phyloP scores from a whole-genome alignment of 92 coral and sea anemone species.

The Phenganax subtilis region DNA sequence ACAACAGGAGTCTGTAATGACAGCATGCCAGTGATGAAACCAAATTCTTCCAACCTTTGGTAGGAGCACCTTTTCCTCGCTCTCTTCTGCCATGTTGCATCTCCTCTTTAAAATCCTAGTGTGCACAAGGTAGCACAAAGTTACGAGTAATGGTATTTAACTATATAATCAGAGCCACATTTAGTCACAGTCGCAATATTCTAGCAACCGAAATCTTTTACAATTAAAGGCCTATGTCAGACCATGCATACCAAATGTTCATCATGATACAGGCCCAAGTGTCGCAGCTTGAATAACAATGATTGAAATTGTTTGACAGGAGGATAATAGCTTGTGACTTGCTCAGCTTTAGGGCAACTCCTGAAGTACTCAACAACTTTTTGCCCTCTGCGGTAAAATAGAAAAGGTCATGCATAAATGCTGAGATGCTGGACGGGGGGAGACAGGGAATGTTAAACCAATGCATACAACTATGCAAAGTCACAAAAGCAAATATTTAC shows the following conservation, averaged over 20 bases:
- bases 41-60: conserved; percentile 58
- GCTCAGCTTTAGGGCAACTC: conserved; percentile 67
- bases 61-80: conserved; percentile 96
- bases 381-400: conserved; percentile 56
- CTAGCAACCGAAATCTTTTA: too few species aligned
- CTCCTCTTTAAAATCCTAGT: conserved; percentile 86
- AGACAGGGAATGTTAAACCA: background rate
- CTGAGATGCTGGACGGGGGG: background rate
- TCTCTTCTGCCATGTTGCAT: conserved; percentile 85
- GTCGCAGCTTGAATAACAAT: conserved; percentile 73
- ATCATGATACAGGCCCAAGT: conserved; percentile 85
- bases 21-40: background rate
- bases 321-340: conserved; percentile 76
- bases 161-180: background rate
- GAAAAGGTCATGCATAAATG: background rate
- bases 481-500: too few species aligned
- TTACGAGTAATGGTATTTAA: background rate
- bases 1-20: background rate
- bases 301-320: conserved; percentile 88
- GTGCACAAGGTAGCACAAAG: background rate
- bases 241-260: conserved; percentile 68
- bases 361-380: conserved; percentile 80
- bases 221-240: too few species aligned
- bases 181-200: too few species aligned
- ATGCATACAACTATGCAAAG: background rate